Evolutionary conservation across 53 echinoderm and acorn worm species (phyloP).

Genomic region (Stichopus horrens): DNA sequence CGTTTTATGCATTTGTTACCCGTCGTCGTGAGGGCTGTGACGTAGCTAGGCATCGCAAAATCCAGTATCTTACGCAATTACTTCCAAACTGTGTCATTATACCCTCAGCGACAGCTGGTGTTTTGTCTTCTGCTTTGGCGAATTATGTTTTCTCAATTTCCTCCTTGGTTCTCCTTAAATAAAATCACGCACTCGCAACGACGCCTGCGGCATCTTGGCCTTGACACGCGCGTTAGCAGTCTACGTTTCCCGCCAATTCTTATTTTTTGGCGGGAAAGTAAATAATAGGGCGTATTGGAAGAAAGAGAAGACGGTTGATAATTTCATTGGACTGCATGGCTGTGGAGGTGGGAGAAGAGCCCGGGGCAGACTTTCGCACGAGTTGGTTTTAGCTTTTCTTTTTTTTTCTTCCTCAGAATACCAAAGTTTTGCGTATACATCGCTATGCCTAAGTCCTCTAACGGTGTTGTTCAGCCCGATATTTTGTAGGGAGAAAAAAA

Average conservation of each 20-base stretch:
- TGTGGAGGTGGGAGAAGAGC: conserved; percentile 36
- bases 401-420: too few relatives aligned
- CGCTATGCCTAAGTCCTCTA: too few relatives aligned
- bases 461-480: too few relatives aligned
- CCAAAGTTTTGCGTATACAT: too few relatives aligned
- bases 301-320: conserved; percentile 33
- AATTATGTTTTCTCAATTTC: conserved; percentile 47
- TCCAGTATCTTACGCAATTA: not conserved
- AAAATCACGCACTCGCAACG: conserved; percentile 38
- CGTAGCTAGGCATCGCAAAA: not conserved
- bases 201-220: conserved; percentile 38
- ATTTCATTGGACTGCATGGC: conserved; percentile 34
- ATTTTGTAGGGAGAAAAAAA: not conserved
- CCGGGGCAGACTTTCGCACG: conserved; percentile 38
- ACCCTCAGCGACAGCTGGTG: conserved; percentile 31
- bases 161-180: conserved; percentile 29
- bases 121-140: conserved; percentile 29
- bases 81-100: conserved; percentile 23
- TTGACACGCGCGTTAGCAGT: conserved; percentile 47
- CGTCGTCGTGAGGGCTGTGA: not conserved
- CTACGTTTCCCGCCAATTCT: conserved; percentile 44
- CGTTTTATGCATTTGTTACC: too few relatives aligned
- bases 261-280: conserved; percentile 46
- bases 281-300: conserved; percentile 16
- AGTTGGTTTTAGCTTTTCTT: conserved; percentile 12